phyloP scores from a whole-genome alignment of 2,113 vertebrate species.

The Geothlypis trichas region DNA sequence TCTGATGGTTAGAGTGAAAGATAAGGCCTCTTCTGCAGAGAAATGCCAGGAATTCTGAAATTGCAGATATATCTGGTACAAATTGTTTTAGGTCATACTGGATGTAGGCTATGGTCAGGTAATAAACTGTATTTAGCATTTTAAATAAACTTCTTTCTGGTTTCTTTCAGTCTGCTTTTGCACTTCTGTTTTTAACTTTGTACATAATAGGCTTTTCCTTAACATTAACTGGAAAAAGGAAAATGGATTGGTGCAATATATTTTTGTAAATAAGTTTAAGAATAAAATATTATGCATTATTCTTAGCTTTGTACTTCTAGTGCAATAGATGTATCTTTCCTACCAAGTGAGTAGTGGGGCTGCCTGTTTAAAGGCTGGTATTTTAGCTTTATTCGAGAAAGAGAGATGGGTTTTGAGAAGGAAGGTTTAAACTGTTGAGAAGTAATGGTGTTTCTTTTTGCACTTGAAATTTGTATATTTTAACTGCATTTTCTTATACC shows the following conservation, averaged over 20 bases:
- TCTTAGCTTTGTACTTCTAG: constrained; percentile 13
- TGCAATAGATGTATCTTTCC: constrained; percentile 27
- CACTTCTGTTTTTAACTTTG: constrained; percentile 69
- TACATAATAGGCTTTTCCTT: constrained; percentile 54
- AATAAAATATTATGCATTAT: constrained; percentile 62
- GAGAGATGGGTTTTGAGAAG: neutral
- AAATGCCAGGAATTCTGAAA: neutral
- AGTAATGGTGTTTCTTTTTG: constrained; percentile 9
- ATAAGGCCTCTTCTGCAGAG: neutral
- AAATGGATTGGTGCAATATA: constrained; percentile 61
- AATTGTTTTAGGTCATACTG: constrained; percentile 24
- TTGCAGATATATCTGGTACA: neutral
- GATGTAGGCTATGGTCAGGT: constrained; percentile 66
- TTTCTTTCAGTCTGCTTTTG: constrained; percentile 66
- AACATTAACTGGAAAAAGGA: constrained; percentile 29
- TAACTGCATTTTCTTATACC: constrained; percentile 29
- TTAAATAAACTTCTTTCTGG: constrained; percentile 70
- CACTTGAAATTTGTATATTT: constrained; percentile 35
- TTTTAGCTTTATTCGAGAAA: constrained; percentile 17
- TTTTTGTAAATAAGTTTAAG: constrained; percentile 67
- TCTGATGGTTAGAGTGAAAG: neutral
- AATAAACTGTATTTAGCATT: constrained; percentile 67
- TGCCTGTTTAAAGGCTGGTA: neutral
- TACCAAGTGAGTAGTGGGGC: neutral
- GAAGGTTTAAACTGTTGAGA: neutral